phyloP scores from a whole-genome alignment of 2,797 vertebrate genomes.

The Hippocampus kuda region DNA sequence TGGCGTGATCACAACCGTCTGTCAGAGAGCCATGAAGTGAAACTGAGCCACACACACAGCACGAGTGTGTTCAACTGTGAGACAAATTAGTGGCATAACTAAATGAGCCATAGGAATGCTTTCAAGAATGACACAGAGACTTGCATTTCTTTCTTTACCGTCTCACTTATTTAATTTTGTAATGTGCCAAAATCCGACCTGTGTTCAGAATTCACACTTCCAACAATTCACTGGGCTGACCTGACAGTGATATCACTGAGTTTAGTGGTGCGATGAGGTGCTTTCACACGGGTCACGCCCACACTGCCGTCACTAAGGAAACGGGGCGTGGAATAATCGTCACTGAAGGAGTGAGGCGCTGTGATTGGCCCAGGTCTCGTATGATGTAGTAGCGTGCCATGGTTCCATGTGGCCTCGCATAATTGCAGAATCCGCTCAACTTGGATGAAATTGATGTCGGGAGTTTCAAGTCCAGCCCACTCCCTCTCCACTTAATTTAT shows the following conservation, averaged over 20 bases:
- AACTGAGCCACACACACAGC: not conserved
- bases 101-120: not conserved
- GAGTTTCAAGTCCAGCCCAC: not conserved
- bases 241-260: not conserved
- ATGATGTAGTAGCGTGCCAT: slow-evolving; percentile 59
- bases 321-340: slow-evolving; percentile 45
- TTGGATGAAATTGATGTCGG: not conserved
- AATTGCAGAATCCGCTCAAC: slow-evolving; percentile 12
- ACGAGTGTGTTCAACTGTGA: not conserved
- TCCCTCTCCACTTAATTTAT: not conserved
- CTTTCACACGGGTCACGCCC: slow-evolving; percentile 37
- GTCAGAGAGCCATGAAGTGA: not conserved
- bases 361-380: slow-evolving; percentile 58
- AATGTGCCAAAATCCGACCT: not conserved
- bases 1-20: not conserved
- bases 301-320: slow-evolving; percentile 29
- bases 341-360: slow-evolving; percentile 18
- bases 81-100: not conserved
- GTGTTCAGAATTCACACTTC: not conserved
- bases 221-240: not conserved
- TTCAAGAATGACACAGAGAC: not conserved
- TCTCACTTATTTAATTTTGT: not conserved
- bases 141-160: not conserved
- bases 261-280: slow-evolving; percentile 60
- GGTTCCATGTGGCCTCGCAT: slow-evolving; percentile 37